Conservation (phyloP, 2,113 vertebrate species). For the zebrafish (Danio rerio) region DNA sequence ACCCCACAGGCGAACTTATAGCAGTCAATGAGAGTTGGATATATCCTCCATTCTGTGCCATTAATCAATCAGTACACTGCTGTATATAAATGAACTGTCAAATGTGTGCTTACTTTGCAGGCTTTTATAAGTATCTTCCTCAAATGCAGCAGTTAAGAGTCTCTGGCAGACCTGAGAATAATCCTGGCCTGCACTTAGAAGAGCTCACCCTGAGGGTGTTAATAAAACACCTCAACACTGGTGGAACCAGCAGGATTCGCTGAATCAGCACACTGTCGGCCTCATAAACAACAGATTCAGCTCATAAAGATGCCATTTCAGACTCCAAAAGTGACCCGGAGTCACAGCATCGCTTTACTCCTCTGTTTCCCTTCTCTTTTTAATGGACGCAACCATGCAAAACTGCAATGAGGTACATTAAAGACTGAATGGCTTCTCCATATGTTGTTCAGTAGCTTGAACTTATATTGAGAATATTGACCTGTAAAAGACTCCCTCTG, state of each 20-base stretch:
- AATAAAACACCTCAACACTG: constrained; percentile 41
- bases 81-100: background rate
- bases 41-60: too few relatives aligned
- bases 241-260: constrained; percentile 25
- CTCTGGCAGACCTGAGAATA: background rate
- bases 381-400: constrained; percentile 59
- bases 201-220: constrained; percentile 15
- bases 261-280: constrained; percentile 34
- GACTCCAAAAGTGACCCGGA: constrained; percentile 2
- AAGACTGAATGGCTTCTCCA: constrained; percentile 48
- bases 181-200: background rate
- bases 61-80: background rate
- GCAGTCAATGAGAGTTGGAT: too few relatives aligned
- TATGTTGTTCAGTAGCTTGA: background rate
- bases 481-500: background rate
- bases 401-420: background rate
- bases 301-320: constrained; percentile 33
- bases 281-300: constrained; percentile 27
- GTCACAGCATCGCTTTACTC: background rate
- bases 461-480: background rate
- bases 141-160: background rate
- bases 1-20: too few relatives aligned
- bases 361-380: constrained; percentile 55
- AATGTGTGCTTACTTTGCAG: background rate
- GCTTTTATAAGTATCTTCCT: background rate